Percentiles rank a stretch among this genome's conserved stretches.
Conservation (phyloP, 2,113 vertebrate species). For the Oceanites oceanicus region DNA sequence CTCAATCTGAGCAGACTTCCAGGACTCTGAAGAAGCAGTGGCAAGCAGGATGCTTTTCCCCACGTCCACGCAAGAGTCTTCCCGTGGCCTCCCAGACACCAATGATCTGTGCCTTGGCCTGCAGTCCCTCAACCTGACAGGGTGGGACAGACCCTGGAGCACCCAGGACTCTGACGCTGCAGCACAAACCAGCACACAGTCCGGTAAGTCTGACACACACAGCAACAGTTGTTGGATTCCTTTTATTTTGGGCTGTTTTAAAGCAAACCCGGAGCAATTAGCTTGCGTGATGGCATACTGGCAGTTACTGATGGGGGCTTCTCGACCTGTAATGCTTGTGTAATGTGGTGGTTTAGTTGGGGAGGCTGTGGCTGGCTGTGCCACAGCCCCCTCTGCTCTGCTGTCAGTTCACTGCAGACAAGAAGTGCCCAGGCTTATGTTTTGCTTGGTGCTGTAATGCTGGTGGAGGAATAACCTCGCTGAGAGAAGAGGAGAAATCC, state of each 20-base stretch:
- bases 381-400: conserved; percentile 46
- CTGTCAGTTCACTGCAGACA: conserved; percentile 19
- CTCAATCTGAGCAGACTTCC: conserved; percentile 79
- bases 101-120: conserved; percentile 95
- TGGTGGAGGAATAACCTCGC: background rate
- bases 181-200: conserved; percentile 84
- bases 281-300: conserved; percentile 36
- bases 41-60: conserved; percentile 97
- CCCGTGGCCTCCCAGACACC: conserved; percentile 86
- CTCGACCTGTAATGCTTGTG: background rate
- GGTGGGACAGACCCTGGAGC: conserved; percentile 98
- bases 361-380: conserved; percentile 29
- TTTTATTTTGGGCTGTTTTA: background rate
- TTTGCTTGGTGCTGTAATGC: background rate
- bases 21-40: conserved; percentile 87
- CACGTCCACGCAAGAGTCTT: conserved; percentile 85
- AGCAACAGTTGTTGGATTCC: conserved; percentile 75
- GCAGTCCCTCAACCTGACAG: conserved; percentile 91
- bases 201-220: conserved; percentile 83
- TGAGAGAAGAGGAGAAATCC: background rate
- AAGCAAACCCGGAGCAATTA: background rate
- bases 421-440: background rate
- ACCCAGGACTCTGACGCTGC: conserved; percentile 88
- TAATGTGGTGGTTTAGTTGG: background rate
- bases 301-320: background rate